Evolutionary conservation across 2,888 invertebrate species (phyloP).

Genomic region (Pachydiplax longipennis): DNA sequence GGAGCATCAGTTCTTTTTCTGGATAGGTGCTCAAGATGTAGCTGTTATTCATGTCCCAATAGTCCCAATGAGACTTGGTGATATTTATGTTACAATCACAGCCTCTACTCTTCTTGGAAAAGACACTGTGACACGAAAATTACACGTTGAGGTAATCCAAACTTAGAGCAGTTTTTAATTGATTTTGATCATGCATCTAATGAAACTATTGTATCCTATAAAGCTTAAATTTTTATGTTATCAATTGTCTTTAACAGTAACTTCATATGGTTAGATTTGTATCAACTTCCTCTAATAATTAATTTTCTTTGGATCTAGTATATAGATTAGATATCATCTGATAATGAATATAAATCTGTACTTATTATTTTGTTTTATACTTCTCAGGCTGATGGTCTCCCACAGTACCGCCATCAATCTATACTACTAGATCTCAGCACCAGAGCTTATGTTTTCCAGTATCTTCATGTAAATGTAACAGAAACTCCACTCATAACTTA

Average conservation of each 20-base stretch:
- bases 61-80: slow-evolving; percentile 81
- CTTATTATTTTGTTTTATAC: slow-evolving; percentile 32
- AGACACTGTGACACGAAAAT: slow-evolving; percentile 70
- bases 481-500: slow-evolving; percentile 93
- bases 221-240: too few species aligned
- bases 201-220: too few species aligned
- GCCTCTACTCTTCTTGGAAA: slow-evolving; percentile 78
- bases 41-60: slow-evolving; percentile 89
- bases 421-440: slow-evolving; percentile 90
- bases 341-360: too few species aligned
- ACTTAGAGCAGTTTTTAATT: neutral
- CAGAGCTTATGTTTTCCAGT: slow-evolving; percentile 89
- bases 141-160: slow-evolving; percentile 72
- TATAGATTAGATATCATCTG: too few species aligned
- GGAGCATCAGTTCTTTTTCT: slow-evolving; percentile 95
- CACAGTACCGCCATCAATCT: slow-evolving; percentile 91
- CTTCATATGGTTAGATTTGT: neutral
- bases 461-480: slow-evolving; percentile 94
- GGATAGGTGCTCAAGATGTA: slow-evolving; percentile 79
- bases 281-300: neutral
- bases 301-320: too few species aligned
- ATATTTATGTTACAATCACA: slow-evolving; percentile 74
- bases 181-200: too few species aligned
- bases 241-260: too few species aligned
- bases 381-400: slow-evolving; percentile 82